Percentiles rank a stretch among this genome's conserved stretches.
These are phyloP conservation scores for Myotis planiceps DNA, from an alignment of 2,797 vertebrate genomes.

Conservation along the genomic window DNA sequence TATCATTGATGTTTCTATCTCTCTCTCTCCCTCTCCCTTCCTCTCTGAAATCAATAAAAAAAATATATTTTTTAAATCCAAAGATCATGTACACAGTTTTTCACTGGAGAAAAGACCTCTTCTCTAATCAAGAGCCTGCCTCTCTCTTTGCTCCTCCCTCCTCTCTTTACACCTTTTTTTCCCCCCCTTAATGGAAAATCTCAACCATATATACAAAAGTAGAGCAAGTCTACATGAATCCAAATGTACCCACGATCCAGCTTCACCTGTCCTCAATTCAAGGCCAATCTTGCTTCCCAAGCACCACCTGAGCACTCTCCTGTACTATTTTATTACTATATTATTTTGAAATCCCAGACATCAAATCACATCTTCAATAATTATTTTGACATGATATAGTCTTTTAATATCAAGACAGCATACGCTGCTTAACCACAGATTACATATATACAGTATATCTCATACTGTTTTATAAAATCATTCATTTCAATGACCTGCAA, in stretches of 20 bases:
- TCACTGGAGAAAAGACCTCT: not conserved
- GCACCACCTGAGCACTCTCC: rapidly evolving
- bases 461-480: not conserved
- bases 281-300: not conserved
- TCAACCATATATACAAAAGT: not conserved
- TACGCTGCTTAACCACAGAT: not conserved
- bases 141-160: not conserved
- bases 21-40: too few relatives aligned
- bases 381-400: not conserved
- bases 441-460: not conserved
- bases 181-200: not conserved
- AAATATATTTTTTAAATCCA: not conserved
- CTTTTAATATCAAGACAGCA: not conserved
- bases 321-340: rapidly evolving
- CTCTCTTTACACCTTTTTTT: not conserved
- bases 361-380: not conserved
- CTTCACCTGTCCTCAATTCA: not conserved
- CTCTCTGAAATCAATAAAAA: too few relatives aligned
- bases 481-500: not conserved
- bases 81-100: not conserved
- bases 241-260: not conserved
- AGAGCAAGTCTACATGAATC: not conserved
- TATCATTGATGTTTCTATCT: too few relatives aligned
- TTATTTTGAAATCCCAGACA: not conserved
- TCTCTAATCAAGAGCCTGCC: not conserved